Conservation (phyloP, 2,113 vertebrate species). For the Aldabrachelys gigantea region DNA sequence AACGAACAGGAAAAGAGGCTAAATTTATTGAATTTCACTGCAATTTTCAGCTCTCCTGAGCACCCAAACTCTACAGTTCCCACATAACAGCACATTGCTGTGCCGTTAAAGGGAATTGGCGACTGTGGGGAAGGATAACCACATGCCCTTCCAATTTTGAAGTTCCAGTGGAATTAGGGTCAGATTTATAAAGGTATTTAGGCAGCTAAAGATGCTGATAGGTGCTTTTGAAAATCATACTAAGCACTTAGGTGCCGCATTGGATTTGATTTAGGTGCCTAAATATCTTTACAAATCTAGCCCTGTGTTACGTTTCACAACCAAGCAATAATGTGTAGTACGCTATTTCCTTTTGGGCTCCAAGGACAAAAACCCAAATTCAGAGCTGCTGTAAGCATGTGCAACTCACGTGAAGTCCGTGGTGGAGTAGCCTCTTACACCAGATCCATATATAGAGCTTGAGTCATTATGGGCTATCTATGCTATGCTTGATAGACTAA, state of each 20-base stretch:
- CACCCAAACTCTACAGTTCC: background rate
- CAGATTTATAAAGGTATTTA: background rate
- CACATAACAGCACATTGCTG: background rate
- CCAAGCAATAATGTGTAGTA: background rate
- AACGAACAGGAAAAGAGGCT: background rate
- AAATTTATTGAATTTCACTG: background rate
- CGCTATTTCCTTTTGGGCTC: background rate
- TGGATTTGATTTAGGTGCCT: background rate
- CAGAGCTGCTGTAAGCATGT: background rate
- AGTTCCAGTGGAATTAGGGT: background rate
- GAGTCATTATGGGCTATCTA: accelerated
- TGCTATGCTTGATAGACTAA: background rate
- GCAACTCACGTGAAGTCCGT: background rate
- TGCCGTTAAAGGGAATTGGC: background rate
- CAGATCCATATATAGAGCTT: background rate
- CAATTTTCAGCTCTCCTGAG: background rate
- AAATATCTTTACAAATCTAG: background rate
- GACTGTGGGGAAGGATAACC: background rate
- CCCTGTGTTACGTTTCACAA: background rate
- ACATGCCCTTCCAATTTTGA: background rate
- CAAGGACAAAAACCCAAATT: background rate
- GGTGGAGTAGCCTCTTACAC: background rate
- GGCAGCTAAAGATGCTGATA: background rate
- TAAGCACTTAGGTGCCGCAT: background rate
- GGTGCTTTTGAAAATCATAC: background rate